Conservation (phyloP, 1,140 invertebrate genomes). For the Scaptomyza pallida region DNA sequence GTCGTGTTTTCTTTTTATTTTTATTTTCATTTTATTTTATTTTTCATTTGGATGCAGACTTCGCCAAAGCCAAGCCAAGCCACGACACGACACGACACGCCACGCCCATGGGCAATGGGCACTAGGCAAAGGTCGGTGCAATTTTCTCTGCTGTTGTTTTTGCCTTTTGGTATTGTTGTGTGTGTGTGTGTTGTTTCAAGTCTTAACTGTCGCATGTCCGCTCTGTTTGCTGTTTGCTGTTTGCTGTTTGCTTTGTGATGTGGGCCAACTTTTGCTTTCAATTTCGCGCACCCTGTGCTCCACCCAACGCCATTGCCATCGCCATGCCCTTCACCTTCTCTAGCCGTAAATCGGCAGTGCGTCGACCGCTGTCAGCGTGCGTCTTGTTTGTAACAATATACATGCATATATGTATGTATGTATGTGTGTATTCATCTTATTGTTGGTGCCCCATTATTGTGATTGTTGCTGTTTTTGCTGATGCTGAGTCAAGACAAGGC, state of each 20-base stretch:
- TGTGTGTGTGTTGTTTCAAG: not conserved
- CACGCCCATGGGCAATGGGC: constrained; percentile 7
- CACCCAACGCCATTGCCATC: not conserved
- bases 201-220: not conserved
- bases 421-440: constrained; percentile 1
- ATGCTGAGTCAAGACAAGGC: not conserved
- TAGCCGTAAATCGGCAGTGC: constrained; percentile 28
- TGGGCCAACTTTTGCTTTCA: constrained; percentile 33
- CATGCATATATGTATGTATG: too few relatives aligned
- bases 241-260: constrained; percentile 20
- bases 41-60: constrained; percentile 13
- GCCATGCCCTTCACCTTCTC: constrained; percentile 5
- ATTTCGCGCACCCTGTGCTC: too few relatives aligned
- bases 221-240: too few relatives aligned
- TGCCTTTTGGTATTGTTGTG: not conserved
- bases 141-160: constrained; percentile 1
- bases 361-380: constrained; percentile 48
- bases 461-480: constrained; percentile 32
- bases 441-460: constrained; percentile 22
- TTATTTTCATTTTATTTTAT: too few relatives aligned
- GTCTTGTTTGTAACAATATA: constrained; percentile 24
- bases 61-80: too few relatives aligned
- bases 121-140: constrained; percentile 28
- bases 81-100: too few relatives aligned
- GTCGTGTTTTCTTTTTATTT: not conserved